Percentiles rank a stretch among this genome's conserved stretches.
Conservation (phyloP, 2,888 invertebrate genomes). For the Pterobdella sp. region DNA sequence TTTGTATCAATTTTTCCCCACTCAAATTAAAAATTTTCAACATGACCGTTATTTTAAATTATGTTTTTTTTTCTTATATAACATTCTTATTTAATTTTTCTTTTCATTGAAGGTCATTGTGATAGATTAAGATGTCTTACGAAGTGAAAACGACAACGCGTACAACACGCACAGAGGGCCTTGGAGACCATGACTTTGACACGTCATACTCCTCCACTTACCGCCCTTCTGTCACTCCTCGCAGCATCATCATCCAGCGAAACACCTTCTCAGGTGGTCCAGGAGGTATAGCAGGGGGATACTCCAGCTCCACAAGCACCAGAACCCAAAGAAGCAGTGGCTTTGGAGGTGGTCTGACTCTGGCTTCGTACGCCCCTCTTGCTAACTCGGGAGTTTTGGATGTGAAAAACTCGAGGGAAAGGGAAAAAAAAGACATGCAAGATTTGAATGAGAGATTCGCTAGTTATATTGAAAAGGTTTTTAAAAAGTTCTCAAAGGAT, state of each 20-base stretch:
- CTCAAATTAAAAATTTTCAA: no score
- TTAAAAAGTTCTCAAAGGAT: neutral
- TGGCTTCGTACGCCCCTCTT: slow-evolving; percentile 13
- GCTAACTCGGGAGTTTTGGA: slow-evolving; percentile 17
- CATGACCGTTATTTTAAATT: no score
- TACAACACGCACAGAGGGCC: slow-evolving; percentile 7
- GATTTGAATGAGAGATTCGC: slow-evolving; percentile 30
- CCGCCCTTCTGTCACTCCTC: slow-evolving; percentile 31
- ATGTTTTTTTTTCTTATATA: no score
- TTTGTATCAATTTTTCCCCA: no score
- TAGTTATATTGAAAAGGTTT: slow-evolving; percentile 27
- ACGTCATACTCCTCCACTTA: slow-evolving; percentile 16
- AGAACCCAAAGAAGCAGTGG: slow-evolving; percentile 37
- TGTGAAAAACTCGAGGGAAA: slow-evolving; percentile 17
- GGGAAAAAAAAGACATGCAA: slow-evolving; percentile 28
- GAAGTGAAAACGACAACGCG: no score
- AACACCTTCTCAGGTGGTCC: slow-evolving; percentile 6
- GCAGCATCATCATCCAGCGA: slow-evolving; percentile 34
- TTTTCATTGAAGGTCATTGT: no score
- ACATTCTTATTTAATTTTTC: no score
- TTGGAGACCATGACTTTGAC: neutral
- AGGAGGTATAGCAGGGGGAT: neutral
- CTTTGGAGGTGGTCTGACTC: slow-evolving; percentile 10
- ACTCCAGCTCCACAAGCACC: slow-evolving; percentile 50
- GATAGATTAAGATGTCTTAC: no score